phyloP scores from a whole-genome alignment of 1,140 invertebrate species.

The Colletes gigas region DNA sequence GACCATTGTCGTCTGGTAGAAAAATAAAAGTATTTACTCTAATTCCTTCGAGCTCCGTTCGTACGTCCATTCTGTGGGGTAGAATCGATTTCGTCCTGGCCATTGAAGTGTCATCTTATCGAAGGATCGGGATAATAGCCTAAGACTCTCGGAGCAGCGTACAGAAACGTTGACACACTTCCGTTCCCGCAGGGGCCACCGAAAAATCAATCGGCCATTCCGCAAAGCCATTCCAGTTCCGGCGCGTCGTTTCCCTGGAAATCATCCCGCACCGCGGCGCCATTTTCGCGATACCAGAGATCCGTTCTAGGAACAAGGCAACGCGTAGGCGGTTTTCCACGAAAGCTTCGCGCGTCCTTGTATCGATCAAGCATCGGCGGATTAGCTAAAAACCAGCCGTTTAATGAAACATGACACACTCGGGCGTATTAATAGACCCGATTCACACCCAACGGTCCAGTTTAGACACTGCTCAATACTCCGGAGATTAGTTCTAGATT shows the following conservation, averaged over 20 bases:
- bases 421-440: neutral
- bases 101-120: neutral
- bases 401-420: constrained; percentile 24
- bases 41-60: neutral
- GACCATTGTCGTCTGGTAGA: no score
- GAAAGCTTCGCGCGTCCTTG: neutral
- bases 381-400: constrained; percentile 13
- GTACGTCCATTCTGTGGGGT: neutral
- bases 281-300: neutral
- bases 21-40: neutral
- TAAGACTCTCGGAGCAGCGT: neutral
- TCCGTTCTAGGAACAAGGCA: neutral
- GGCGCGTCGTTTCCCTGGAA: neutral
- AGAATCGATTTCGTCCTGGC: neutral
- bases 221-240: neutral
- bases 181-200: neutral
- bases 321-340: constrained; percentile 4
- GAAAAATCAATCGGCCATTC: neutral
- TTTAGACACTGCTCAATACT: neutral
- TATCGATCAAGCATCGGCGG: neutral
- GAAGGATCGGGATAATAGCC: neutral
- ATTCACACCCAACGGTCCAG: neutral
- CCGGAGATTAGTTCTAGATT: constrained; percentile 14
- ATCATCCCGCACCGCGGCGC: neutral
- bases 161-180: neutral